A percentile compares a stretch with the other conserved stretches of the same genome.
phyloP scores from a whole-genome alignment of 2,113 vertebrate genomes.

The Pitta sordida region DNA sequence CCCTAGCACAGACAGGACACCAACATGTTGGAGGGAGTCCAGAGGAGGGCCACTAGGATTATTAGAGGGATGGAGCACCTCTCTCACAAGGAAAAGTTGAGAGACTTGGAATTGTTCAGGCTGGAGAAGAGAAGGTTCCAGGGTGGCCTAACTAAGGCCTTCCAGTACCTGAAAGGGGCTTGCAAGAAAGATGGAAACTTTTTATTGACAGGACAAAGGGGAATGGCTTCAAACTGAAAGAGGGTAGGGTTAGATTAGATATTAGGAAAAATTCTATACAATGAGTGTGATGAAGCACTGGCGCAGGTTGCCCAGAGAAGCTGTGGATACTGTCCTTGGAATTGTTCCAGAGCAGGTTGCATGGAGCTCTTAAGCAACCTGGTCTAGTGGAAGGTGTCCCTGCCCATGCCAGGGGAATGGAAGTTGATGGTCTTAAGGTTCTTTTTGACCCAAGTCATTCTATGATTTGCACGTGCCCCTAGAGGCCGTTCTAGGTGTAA shows the following conservation, averaged over 20 bases:
- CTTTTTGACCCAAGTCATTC: neutral
- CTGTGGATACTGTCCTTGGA: neutral
- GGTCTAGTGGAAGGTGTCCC: neutral
- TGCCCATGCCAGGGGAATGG: neutral
- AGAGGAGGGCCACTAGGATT: neutral
- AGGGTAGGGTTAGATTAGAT: neutral
- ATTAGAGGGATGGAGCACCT: neutral
- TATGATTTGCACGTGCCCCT: neutral
- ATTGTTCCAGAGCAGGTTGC: neutral
- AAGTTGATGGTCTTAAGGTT: neutral
- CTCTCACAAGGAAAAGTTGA: neutral
- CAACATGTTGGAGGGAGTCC: neutral
- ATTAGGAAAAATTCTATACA: neutral
- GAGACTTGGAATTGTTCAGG: neutral
- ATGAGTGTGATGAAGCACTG: neutral
- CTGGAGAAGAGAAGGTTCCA: neutral
- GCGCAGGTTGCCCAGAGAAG: neutral
- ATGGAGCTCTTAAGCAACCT: neutral
- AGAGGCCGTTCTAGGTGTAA: neutral
- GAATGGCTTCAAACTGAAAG: accelerated
- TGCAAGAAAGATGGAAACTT: neutral
- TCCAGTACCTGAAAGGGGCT: neutral
- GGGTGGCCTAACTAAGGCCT: neutral
- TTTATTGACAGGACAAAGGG: neutral
- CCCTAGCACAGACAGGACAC: neutral